These are phyloP conservation scores for Ceuthmochares aereus DNA, from an alignment of 2,113 vertebrate genomes.

Conservation along the genomic window DNA sequence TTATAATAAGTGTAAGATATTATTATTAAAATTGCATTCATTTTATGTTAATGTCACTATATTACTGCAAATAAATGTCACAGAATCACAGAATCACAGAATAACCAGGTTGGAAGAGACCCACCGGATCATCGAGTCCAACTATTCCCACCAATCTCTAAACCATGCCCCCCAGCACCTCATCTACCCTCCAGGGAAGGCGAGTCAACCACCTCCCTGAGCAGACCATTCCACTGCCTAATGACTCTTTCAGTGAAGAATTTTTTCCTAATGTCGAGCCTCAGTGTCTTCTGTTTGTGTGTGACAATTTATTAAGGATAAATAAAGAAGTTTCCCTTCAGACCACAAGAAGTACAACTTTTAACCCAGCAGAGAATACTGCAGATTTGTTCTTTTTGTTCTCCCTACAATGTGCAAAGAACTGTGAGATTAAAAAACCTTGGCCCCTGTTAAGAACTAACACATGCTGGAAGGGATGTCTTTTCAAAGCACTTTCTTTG, in stretches of 20 bases:
- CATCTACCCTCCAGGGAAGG: no score
- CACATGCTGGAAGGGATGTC: neutral
- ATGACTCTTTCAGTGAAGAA: no score
- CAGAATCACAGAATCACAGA: no score
- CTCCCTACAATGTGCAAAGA: neutral
- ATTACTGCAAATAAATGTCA: conserved; percentile 50
- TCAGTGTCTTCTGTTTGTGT: conserved; percentile 18
- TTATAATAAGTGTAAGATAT: neutral
- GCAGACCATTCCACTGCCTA: no score
- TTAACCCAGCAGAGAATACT: neutral
- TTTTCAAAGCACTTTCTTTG: conserved; percentile 47
- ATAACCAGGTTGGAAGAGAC: no score
- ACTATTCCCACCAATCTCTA: no score
- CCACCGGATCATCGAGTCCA: no score
- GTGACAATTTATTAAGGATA: conserved; percentile 15
- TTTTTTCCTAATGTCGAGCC: no score
- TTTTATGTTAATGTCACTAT: neutral
- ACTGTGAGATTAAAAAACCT: conserved; percentile 13
- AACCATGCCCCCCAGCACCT: no score
- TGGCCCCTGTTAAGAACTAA: neutral
- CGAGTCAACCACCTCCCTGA: no score
- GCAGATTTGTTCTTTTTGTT: conserved; percentile 11
- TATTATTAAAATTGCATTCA: neutral
- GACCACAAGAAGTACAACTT: neutral
- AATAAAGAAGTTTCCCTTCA: neutral